These are phyloP conservation scores for Tachyglossus aculeatus DNA, from an alignment of 2,797 vertebrate species.

Conservation along the genomic window DNA sequence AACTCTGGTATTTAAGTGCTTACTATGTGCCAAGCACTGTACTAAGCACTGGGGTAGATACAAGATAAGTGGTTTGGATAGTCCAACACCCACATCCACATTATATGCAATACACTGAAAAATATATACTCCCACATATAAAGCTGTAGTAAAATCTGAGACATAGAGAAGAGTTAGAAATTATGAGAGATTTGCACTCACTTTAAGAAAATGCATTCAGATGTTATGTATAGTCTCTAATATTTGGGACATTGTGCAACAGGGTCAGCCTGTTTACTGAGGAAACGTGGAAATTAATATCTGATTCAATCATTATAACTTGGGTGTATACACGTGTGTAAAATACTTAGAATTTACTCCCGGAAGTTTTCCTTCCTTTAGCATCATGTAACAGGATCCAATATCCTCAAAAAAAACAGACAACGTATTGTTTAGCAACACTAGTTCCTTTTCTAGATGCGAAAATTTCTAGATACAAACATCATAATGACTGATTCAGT, in stretches of 20 bases:
- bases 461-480: neutral
- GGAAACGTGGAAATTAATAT: neutral
- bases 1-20: too few relatives aligned
- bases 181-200: too few relatives aligned
- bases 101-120: too few relatives aligned
- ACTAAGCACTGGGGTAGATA: too few relatives aligned
- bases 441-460: neutral
- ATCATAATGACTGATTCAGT: neutral
- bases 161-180: too few relatives aligned
- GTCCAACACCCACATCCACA: too few relatives aligned
- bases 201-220: neutral
- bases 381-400: neutral
- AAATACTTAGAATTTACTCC: slow-evolving; percentile 17
- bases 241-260: neutral
- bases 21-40: too few relatives aligned
- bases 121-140: too few relatives aligned
- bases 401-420: neutral
- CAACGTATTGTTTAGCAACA: neutral
- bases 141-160: too few relatives aligned
- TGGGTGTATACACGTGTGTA: too few relatives aligned
- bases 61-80: too few relatives aligned
- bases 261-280: neutral
- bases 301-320: neutral
- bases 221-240: neutral
- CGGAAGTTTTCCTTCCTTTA: neutral